A percentile compares a stretch with the other conserved stretches of the same genome.
phyloP scores from a whole-genome alignment of 2,113 vertebrate genomes.

The Oriolus oriolus region DNA sequence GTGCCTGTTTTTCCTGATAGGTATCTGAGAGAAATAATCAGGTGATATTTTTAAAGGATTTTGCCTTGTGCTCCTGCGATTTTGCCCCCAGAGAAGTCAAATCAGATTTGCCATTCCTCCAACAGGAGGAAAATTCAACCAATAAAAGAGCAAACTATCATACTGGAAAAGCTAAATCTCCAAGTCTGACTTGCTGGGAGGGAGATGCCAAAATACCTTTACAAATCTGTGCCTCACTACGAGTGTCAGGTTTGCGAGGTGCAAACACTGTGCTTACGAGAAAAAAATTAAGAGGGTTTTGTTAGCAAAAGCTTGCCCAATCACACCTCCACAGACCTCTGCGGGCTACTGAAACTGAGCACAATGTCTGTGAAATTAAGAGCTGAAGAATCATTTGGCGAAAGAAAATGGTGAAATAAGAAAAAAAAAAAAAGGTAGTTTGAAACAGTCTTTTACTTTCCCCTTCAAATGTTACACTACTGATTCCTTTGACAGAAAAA shows the following conservation, averaged over 20 bases:
- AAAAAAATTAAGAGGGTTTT: neutral
- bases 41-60: neutral
- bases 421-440: neutral
- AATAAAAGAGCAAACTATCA: slow-evolving; percentile 14
- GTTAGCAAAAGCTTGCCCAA: neutral
- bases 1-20: neutral
- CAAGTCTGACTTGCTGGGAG: neutral
- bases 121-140: neutral
- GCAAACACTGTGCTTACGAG: neutral
- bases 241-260: slow-evolving; percentile 30
- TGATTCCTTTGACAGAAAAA: slow-evolving; percentile 48
- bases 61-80: neutral
- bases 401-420: slow-evolving; percentile 34
- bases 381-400: neutral
- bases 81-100: neutral
- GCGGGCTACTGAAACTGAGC: slow-evolving; percentile 33
- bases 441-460: slow-evolving; percentile 47
- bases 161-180: neutral
- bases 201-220: slow-evolving; percentile 46
- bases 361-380: slow-evolving; percentile 18
- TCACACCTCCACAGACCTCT: slow-evolving; percentile 13
- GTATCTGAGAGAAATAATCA: neutral
- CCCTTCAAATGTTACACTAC: slow-evolving; percentile 19
- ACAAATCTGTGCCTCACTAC: neutral
- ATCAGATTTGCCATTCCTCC: neutral